Base-by-base conservation (phyloP, 2,113 vertebrate species). In the Seriola rivoliana region DNA sequence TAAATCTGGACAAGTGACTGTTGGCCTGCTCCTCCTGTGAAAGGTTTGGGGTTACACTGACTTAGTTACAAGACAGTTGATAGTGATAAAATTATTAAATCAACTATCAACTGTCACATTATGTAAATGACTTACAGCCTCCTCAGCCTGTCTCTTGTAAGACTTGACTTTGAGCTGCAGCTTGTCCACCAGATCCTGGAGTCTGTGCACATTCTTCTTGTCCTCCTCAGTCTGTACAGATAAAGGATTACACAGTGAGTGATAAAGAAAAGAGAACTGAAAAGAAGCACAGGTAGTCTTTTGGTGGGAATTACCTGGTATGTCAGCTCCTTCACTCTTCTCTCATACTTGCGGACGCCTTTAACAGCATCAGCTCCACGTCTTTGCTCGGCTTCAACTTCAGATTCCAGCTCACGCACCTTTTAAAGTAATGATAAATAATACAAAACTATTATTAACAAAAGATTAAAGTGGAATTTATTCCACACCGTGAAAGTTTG, bases 61-160 rank as follows among this genome's bases (percentile, higher is more conserved):
- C 29, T 29, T 29, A 29, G 29, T 29, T 29, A 29, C 29, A 29
- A 29, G 29, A 29, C 29, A 29, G 29, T 29, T 29, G 29, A 29
- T 29, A 29, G 29, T 29, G 29, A 29, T 29, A 29, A 29, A 29
- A 29, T 29, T 29, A 29, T 29, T 2, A 29, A 29, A 29, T 29
- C 29, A 29, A 29, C 29, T 29, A 29, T 29, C 29, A 29, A 29
- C 29, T 29, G 29, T 29, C 29, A 29, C 29, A 29, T 29, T 29
- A 29, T 29, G 29, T 29, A 29, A 29, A 29, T 29, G 16, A 60
- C 88, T 83, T 29, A 92, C 91, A 76, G 89, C 90, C 19, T 91
- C 91, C 64, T 93, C 91, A 80, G 91, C 54, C 64, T 93, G 90
- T 81, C 92, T 93, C 83, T 93, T 93, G 69, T 93, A 93, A 67